A percentile compares a stretch with the other conserved stretches of the same genome.
phyloP scores from a whole-genome alignment of 2,888 invertebrate species.

The Synanthedon andrenaeformis region DNA sequence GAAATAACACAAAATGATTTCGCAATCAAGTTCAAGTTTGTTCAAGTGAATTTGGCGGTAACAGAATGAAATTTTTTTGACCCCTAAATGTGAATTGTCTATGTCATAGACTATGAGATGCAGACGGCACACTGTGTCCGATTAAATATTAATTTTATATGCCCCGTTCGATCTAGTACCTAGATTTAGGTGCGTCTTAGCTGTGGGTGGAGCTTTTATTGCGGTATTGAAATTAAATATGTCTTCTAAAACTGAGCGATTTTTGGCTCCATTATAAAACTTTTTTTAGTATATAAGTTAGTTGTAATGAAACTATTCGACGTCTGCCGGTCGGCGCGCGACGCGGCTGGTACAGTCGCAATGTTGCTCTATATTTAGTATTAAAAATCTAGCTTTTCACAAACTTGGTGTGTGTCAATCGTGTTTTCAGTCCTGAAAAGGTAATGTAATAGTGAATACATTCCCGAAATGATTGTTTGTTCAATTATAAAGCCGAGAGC shows the following conservation, averaged over 20 bases:
- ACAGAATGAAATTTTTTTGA: too few relatives aligned
- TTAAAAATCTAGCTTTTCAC: conserved; percentile 32
- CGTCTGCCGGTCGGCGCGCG: not conserved
- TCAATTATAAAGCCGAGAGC: conserved; percentile 20
- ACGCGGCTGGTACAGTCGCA: not conserved
- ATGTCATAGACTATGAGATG: too few relatives aligned
- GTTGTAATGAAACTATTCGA: not conserved
- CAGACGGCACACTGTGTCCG: too few relatives aligned
- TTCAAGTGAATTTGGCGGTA: too few relatives aligned
- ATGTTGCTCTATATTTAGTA: conserved; percentile 19
- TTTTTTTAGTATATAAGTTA: not conserved
- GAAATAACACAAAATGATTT: too few relatives aligned
- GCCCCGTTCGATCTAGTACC: too few relatives aligned
- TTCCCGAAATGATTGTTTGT: conserved; percentile 42
- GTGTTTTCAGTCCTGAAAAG: not conserved
- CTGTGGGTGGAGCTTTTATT: conserved; percentile 2
- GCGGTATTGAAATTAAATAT: too few relatives aligned
- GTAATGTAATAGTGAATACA: conserved; percentile 20
- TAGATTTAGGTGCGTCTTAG: conserved; percentile 1
- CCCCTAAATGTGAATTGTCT: too few relatives aligned
- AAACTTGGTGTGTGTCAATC: conserved; percentile 34
- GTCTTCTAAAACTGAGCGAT: not conserved
- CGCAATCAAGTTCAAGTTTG: too few relatives aligned
- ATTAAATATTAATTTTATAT: too few relatives aligned
- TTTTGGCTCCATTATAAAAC: not conserved